Evolutionary conservation across 2,113 vertebrate genomes (phyloP), one percentile per base, ranked within the genome.

Genomic region (Brachionichthys hirsutus): DNA sequence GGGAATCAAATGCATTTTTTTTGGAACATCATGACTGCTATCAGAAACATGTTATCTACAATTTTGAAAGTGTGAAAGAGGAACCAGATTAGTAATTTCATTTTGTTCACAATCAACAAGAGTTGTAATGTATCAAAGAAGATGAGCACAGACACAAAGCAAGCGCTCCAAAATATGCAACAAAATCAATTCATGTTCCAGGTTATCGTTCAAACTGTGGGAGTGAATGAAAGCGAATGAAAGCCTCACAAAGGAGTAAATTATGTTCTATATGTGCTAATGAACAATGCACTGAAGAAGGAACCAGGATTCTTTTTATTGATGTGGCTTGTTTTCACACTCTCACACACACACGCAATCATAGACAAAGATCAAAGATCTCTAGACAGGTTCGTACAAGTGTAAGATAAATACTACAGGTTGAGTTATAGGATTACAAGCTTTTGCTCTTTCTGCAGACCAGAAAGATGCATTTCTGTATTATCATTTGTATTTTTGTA

Each of bases 71-170:
- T 30, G 54, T 57, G 17, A 9, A 62, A 36, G 4, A n/a, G 12
- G 34, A 67, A 24, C 15, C 12, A 48, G 12, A 17, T 70, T 35
- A 47, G 24, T 22, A 16, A 46, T 61, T 6, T 58, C 4, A 19
- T 52, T 63, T 52, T 63, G 24, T 60, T 55, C 15, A 3, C 20
- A 64, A 53, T 49, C n/a, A 41, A 7, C 54, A 20, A 8, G 30
- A 18, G 14, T 52, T 70, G 15, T 50, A 19, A 4, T 62, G 34
- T 49, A 56, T 63, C 22, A 66, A 50, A 58, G 12, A 7, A 53
- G 9, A 16, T 8, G 2, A 18, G 14, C 6, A 22, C 8, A 5
- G 12, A 16, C 19, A 43, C 35, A 34, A 17, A 42, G n/a, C 44
- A 4, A 15, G 8, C 17, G 1, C 34, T 61, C 44, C 3, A 1